phyloP scores from a whole-genome alignment of 2,888 invertebrate species.

The Alloplasta piceator region DNA sequence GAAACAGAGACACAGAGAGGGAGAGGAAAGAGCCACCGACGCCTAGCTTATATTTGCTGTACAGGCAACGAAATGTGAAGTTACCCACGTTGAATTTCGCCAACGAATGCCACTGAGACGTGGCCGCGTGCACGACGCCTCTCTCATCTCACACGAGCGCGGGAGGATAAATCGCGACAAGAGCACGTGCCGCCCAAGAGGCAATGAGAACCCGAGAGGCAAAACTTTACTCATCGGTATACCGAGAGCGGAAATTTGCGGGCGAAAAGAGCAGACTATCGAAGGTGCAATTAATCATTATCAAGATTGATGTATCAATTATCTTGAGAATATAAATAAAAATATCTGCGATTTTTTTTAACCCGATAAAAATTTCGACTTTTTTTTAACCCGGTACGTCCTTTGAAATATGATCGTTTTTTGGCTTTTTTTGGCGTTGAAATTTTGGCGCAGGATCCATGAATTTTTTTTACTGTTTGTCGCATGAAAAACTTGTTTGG shows the following conservation, averaged over 20 bases:
- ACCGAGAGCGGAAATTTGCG: not conserved
- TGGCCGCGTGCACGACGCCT: constrained; percentile 38
- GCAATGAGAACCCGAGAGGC: constrained; percentile 16
- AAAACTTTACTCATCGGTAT: constrained; percentile 16
- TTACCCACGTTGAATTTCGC: constrained; percentile 17
- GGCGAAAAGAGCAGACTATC: constrained; percentile 23
- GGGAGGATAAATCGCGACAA: constrained; percentile 57
- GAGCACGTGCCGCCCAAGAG: constrained; percentile 58
- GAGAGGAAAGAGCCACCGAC: constrained; percentile 44
- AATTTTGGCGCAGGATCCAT: too few species aligned
- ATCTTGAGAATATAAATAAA: too few species aligned
- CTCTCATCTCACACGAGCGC: constrained; percentile 42
- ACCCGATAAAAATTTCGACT: too few species aligned
- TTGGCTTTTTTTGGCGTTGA: too few species aligned
- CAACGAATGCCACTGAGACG: constrained; percentile 50
- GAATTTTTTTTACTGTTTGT: too few species aligned
- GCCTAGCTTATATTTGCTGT: constrained; percentile 6
- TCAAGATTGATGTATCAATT: constrained; percentile 18
- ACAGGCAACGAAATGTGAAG: constrained; percentile 29
- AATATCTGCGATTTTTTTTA: too few species aligned
- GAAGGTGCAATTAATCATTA: constrained; percentile 40
- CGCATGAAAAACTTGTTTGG: too few species aligned
- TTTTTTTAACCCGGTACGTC: too few species aligned
- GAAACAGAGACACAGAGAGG: constrained; percentile 26
- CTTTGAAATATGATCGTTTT: too few species aligned